Base-by-base conservation (phyloP, 2,888 invertebrate species). In the Luperina testacea region DNA sequence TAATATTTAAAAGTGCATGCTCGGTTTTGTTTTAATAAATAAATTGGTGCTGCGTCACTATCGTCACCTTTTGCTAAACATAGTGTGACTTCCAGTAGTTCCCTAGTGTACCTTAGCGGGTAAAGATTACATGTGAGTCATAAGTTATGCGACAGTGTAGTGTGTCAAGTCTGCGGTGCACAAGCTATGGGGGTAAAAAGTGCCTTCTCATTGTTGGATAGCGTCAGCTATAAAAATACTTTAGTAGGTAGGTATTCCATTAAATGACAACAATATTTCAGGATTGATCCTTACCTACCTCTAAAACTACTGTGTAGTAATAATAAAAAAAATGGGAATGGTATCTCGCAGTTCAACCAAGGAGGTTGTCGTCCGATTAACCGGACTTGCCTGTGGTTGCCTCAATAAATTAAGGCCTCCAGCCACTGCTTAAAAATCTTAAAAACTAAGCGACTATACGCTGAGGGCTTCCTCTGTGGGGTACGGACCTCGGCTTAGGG, bases 121-220 rank as follows among this genome's bases (percentile, higher is more conserved):
- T 15, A 65, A 71, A 77, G 71, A 71, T 72, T 72, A 32, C 59
- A 15, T 45, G 59, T 61, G 51, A 61, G 42, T 80, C 72, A 61
- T 53, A 72, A 72, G 65, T 80, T 72, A 80, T 67, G 72, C 65
- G n/a, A 67, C 48, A 32, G 38, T 45, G 45, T 67, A 38, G 57
- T 24, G 42, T 59, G 57, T 51, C 38, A 64, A 79, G 15, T 59
- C 51, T 27, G 59, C 24, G n/a, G n/a, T 45, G 42, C 38, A 11
- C 7, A 45, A 67, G 59, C 65, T 79, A 67, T 65, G 0, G 7
- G 15, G 48, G 42, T 61, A 20, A 61, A 53, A 67, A 45, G 20
- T 38, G 20, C 7, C 15, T 2, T 11, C 0, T 20, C 13, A 48
- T 17, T n/a, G 17, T 38, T 75, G 20, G 3, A 11, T 2, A 51